Conservation (phyloP, 2,888 invertebrate genomes). For the Nomada ferruginata region DNA sequence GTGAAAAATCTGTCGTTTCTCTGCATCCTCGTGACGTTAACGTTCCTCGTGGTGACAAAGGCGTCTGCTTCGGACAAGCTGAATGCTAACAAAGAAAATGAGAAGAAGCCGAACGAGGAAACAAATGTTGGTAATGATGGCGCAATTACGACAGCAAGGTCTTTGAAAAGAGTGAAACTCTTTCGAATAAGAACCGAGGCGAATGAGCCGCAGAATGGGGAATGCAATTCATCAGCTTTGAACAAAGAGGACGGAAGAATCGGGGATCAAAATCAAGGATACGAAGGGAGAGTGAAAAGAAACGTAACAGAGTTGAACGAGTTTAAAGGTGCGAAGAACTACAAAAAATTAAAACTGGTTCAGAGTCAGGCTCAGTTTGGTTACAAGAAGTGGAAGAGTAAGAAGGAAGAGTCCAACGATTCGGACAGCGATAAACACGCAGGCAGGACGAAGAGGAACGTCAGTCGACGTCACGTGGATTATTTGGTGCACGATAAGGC, state of each 20-base stretch:
- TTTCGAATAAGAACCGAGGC: not conserved
- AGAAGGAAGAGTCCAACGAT: not conserved
- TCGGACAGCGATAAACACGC: not conserved
- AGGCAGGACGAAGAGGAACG: not conserved
- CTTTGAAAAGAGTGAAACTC: not conserved
- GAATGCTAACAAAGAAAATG: not conserved
- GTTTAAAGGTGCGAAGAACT: not conserved
- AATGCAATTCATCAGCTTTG: not conserved
- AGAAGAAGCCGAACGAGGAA: not conserved
- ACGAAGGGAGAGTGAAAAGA: not conserved
- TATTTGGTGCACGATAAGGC: not conserved
- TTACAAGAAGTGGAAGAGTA: conserved; percentile 5
- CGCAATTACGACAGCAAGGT: not conserved
- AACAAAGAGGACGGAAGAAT: not conserved
- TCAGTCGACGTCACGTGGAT: not conserved
- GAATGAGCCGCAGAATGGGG: not conserved
- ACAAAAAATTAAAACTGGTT: conserved; percentile 28
- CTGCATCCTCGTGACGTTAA: conserved; percentile 15
- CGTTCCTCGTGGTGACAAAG: conserved; percentile 16
- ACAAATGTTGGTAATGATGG: not conserved
- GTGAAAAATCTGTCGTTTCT: conserved; percentile 8
- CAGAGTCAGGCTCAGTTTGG: not conserved
- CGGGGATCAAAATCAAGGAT: too few species aligned
- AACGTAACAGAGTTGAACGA: not conserved
- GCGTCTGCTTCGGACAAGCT: not conserved